These are phyloP conservation scores for Sturnira hondurensis DNA, from an alignment of 2,113 vertebrate species.

Conservation along the genomic window DNA sequence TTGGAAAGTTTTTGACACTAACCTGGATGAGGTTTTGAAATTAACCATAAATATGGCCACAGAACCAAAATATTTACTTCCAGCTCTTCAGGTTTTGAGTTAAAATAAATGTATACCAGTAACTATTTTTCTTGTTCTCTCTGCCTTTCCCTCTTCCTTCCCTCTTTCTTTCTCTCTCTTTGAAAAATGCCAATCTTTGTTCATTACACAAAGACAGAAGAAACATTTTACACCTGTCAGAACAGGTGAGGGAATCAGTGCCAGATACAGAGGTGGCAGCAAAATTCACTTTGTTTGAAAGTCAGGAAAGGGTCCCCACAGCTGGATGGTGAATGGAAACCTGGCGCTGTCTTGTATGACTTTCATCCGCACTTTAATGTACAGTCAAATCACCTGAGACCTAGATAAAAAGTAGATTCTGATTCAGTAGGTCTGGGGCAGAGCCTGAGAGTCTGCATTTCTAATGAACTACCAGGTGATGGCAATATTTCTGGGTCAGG, in stretches of 20 bases:
- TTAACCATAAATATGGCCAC: background rate
- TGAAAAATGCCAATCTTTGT: background rate
- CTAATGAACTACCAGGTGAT: background rate
- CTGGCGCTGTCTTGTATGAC: background rate
- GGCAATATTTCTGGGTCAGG: background rate
- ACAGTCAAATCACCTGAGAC: background rate
- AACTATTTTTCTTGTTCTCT: background rate
- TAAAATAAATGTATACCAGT: background rate
- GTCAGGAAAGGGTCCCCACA: background rate
- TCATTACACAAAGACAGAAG: background rate
- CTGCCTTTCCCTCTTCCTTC: background rate
- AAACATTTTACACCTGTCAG: background rate
- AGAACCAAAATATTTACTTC: background rate
- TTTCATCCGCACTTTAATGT: background rate
- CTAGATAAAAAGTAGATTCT: background rate
- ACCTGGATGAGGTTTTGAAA: background rate
- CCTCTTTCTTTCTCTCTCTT: background rate
- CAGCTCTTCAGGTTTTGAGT: background rate
- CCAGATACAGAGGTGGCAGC: background rate
- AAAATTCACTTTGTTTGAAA: background rate
- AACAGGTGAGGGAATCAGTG: background rate
- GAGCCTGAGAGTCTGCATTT: background rate
- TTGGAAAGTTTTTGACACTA: background rate
- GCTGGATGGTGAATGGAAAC: background rate
- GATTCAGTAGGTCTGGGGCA: background rate